Percentiles rank a stretch among this genome's conserved stretches.
Evolutionary conservation across 2,797 vertebrate genomes (phyloP).

Genomic region (Argentina silus): DNA sequence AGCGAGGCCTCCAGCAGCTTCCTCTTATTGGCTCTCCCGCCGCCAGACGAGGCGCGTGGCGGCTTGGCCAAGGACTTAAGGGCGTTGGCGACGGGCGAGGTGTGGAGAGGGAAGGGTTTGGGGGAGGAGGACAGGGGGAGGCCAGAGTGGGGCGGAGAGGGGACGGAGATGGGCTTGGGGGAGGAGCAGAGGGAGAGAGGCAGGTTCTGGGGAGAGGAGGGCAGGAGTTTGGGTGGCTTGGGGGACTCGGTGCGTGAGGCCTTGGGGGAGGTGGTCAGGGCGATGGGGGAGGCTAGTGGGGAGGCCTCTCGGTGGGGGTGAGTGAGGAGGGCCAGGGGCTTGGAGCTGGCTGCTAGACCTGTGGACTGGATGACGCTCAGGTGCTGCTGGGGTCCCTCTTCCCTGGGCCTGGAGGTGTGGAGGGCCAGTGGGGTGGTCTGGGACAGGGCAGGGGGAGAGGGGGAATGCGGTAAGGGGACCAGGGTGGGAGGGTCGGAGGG

Average conservation of each 20-base stretch:
- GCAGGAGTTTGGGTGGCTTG: conserved; percentile 79
- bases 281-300: conserved; percentile 87
- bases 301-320: conserved; percentile 88
- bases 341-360: conserved; percentile 88
- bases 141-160: conserved; percentile 86
- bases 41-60: conserved; percentile 57
- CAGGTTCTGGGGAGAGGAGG: conserved; percentile 87
- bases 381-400: conserved; percentile 89
- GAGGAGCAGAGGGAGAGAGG: conserved; percentile 79
- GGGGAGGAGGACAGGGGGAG: conserved; percentile 89
- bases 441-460: conserved; percentile 87
- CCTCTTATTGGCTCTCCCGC: conserved; percentile 87
- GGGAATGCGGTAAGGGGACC: conserved; percentile 80
- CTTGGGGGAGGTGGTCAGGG: conserved; percentile 78
- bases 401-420: conserved; percentile 88
- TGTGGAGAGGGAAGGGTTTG: conserved; percentile 74
- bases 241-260: conserved; percentile 82
- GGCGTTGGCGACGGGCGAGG: conserved; percentile 70
- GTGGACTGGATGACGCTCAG: conserved; percentile 99
- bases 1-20: conserved; percentile 92
- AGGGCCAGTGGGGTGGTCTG: conserved; percentile 88
- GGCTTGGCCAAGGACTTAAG: conserved; percentile 51
- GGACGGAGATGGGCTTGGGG: conserved; percentile 92
- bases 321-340: conserved; percentile 89
- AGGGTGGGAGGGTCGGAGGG: conserved; percentile 84